Percentiles rank a stretch among this genome's conserved stretches.
Evolutionary conservation across 2,797 vertebrate genomes (phyloP).

Genomic region (Girardinus metallicus): DNA sequence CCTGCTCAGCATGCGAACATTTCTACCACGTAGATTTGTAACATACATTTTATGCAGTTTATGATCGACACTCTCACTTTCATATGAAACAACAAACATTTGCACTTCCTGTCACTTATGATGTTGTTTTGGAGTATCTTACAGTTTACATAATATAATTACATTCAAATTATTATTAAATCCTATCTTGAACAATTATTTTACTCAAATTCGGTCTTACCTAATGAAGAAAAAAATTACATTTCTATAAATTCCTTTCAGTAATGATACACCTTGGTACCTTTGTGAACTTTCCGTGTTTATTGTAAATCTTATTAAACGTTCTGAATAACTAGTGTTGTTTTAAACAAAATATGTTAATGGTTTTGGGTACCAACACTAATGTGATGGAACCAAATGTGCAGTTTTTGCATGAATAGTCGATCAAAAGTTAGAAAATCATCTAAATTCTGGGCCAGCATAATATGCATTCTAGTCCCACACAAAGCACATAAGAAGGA

Average conservation of each 20-base stretch:
- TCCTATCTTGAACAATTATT: background rate
- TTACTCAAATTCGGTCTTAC: background rate
- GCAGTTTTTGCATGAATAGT: background rate
- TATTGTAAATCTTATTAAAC: background rate
- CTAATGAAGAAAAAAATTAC: accelerated
- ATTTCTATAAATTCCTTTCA: background rate
- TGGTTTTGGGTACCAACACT: background rate
- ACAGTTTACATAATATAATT: background rate
- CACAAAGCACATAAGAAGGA: background rate
- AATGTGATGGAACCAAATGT: background rate
- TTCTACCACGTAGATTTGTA: background rate
- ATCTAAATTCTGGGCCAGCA: background rate
- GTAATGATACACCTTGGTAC: background rate
- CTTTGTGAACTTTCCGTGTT: background rate
- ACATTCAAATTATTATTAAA: background rate
- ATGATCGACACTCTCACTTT: background rate
- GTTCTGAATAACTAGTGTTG: background rate
- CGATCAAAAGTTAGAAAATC: background rate
- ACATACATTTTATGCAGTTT: background rate
- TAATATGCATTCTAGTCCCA: background rate
- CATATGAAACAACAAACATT: background rate
- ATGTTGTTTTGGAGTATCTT: background rate
- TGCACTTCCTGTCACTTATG: background rate
- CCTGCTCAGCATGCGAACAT: background rate
- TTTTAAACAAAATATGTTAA: background rate